Conservation (phyloP, 2,797 vertebrate genomes). For the Botia kubotai region DNA sequence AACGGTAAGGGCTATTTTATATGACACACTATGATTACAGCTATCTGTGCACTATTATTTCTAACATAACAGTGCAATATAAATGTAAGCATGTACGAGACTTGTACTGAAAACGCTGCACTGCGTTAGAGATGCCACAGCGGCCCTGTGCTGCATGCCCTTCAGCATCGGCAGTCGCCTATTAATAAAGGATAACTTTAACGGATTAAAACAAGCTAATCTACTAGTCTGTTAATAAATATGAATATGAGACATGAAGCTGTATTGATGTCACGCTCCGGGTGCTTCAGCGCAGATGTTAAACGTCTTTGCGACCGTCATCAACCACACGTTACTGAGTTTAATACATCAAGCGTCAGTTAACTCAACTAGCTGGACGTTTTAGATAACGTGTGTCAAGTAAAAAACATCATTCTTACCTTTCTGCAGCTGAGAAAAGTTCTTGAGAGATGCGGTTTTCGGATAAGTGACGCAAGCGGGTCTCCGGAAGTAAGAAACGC, state of each 20-base stretch:
- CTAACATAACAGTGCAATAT: neutral
- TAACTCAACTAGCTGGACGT: neutral
- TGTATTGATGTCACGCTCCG: neutral
- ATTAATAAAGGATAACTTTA: neutral
- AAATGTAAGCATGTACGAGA: neutral
- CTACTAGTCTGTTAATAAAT: neutral
- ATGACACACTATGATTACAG: neutral
- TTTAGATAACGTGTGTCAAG: neutral
- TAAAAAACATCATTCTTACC: constrained; percentile 36
- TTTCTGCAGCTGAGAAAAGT: constrained; percentile 72
- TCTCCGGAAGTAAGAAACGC: constrained; percentile 70
- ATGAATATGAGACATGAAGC: neutral
- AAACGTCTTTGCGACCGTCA: neutral
- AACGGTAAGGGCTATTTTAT: constrained; percentile 72
- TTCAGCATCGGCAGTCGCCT: constrained; percentile 29
- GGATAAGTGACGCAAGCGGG: constrained; percentile 68
- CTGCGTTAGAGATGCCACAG: constrained; percentile 14
- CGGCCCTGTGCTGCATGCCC: constrained; percentile 45
- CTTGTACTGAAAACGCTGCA: neutral
- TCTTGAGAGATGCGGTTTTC: constrained; percentile 72
- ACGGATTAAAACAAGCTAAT: neutral
- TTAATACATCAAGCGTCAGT: neutral
- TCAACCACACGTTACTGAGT: neutral
- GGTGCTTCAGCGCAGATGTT: constrained; percentile 57
- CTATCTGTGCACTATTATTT: neutral